A percentile compares a stretch with the other conserved stretches of the same genome.
Evolutionary conservation across 2,113 vertebrate species (phyloP).

Genomic region (Tetraodon nigroviridis): DNA sequence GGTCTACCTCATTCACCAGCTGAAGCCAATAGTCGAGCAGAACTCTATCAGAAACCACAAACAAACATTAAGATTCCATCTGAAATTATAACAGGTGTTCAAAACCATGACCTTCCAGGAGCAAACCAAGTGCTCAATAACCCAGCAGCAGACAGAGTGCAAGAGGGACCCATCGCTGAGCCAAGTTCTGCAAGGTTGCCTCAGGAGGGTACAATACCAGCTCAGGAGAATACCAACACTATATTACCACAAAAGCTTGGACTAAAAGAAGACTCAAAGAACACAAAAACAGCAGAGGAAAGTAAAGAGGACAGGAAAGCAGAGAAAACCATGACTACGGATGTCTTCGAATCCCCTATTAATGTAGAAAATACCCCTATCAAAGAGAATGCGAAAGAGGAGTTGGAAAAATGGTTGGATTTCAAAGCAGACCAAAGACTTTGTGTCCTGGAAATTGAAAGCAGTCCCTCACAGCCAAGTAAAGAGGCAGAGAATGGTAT

Average conservation of each 20-base stretch:
- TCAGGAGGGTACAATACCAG: slow-evolving; percentile 6
- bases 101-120: slow-evolving; percentile 5
- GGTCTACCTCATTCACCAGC: background rate
- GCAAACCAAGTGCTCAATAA: slow-evolving; percentile 5
- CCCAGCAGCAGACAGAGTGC: slow-evolving; percentile 4
- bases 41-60: slow-evolving; percentile 3
- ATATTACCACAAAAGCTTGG: slow-evolving; percentile 3
- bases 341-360: slow-evolving; percentile 45
- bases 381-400: slow-evolving; percentile 52
- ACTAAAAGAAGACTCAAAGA: slow-evolving; percentile 24
- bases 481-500: slow-evolving; percentile 14
- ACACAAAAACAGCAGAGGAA: background rate
- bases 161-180: slow-evolving; percentile 9
- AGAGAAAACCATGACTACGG: slow-evolving; percentile 22
- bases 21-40: background rate
- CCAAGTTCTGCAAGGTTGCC: background rate
- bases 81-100: background rate
- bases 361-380: slow-evolving; percentile 48
- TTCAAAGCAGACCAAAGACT: slow-evolving; percentile 38
- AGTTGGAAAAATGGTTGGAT: slow-evolving; percentile 10
- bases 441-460: slow-evolving; percentile 13
- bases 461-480: slow-evolving; percentile 22
- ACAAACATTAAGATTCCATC: background rate
- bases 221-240: slow-evolving; percentile 31
- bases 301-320: too few species aligned